Evolutionary conservation across 2,113 vertebrate species (phyloP).

Genomic region (mouse (Mus musculus)): GRCm39 chrX:106867001-106867500

Average conservation of each 20-base stretch:
- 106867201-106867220: neutral
- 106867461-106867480: neutral
- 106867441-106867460: neutral
- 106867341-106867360: slow-evolving; percentile 2
- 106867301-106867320: neutral
- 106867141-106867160: slow-evolving; percentile 49
- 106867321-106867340: slow-evolving; percentile 16
- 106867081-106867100: slow-evolving; percentile 60
- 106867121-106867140: neutral
- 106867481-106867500: neutral
- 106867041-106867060: neutral
- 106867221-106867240: neutral
- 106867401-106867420: neutral
- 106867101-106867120: slow-evolving; percentile 30
- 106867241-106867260: slow-evolving; percentile 16
- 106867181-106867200: neutral
- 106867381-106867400: neutral
- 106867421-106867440: neutral
- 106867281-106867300: neutral
- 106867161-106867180: neutral
- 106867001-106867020: slow-evolving; percentile 27
- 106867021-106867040: slow-evolving; percentile 28
- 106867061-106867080: slow-evolving; percentile 15
- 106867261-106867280: slow-evolving; percentile 45
- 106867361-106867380: neutral